phyloP scores from a whole-genome alignment of 92 coral and sea anemone genomes.

The Heteractis magnifica region DNA sequence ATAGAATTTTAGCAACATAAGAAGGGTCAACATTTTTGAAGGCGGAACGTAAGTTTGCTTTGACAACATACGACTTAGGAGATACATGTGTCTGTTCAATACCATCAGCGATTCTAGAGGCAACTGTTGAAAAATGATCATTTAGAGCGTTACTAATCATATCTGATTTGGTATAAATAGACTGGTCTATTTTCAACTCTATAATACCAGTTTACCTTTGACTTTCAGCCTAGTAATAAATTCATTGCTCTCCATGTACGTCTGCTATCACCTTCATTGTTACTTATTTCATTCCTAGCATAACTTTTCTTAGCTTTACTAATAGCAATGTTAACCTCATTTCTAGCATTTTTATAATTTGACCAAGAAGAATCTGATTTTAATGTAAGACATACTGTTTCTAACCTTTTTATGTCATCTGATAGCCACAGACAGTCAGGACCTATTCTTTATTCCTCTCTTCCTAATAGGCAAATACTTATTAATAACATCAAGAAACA shows the following conservation, averaged over 20 bases:
- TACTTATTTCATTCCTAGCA: constrained; percentile 10
- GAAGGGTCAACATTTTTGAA: neutral
- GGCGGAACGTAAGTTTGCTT: neutral
- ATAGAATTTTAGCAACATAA: neutral
- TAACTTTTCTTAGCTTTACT: constrained; percentile 17
- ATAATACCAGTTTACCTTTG: neutral
- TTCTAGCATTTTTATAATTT: constrained; percentile 3
- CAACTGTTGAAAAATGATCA: neutral
- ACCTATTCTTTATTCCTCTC: neutral
- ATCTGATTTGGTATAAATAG: neutral
- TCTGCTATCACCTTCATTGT: constrained; percentile 25
- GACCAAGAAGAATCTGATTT: neutral
- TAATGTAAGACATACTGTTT: neutral
- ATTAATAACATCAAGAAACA: no score
- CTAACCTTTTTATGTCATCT: neutral
- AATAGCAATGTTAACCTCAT: constrained; percentile 19
- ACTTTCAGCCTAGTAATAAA: constrained; percentile 12
- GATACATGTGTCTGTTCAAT: neutral
- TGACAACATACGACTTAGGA: neutral
- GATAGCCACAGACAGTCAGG: neutral
- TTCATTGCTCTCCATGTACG: constrained; percentile 35
- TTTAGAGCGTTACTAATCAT: neutral
- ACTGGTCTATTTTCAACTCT: neutral
- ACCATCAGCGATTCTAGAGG: neutral
- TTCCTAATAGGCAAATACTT: neutral